Conservation (phyloP, 1,140 invertebrate species). For the Diploscapter pachys region DNA sequence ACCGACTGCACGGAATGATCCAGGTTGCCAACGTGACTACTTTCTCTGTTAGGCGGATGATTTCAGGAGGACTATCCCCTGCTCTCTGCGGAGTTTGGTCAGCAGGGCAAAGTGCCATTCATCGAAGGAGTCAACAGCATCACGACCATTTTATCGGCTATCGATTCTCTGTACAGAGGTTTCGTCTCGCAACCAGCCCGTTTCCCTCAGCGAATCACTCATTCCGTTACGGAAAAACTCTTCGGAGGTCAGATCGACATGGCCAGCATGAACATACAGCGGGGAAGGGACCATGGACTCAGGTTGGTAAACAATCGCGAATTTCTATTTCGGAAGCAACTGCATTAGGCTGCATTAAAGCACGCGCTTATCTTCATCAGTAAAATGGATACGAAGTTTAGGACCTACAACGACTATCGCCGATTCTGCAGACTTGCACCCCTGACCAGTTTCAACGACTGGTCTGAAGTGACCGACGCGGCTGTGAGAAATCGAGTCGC, state of each 20-base stretch:
- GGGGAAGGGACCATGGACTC: no score
- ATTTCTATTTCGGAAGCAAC: not conserved
- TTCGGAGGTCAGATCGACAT: slow-evolving; percentile 62
- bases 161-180: slow-evolving; percentile 35
- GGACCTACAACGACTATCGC: slow-evolving; percentile 76
- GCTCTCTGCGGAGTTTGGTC: slow-evolving; percentile 27
- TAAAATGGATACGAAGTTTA: slow-evolving; percentile 61
- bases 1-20: slow-evolving; percentile 42
- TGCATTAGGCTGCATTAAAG: slow-evolving; percentile 68
- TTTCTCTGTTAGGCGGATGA: not conserved
- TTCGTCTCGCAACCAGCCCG: slow-evolving; percentile 31
- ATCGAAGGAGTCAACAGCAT: slow-evolving; percentile 30
- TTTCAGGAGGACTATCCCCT: slow-evolving; percentile 32
- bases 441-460: slow-evolving; percentile 1
- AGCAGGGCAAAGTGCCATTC: slow-evolving; percentile 27
- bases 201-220: slow-evolving; percentile 37
- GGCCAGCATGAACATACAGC: slow-evolving; percentile 66
- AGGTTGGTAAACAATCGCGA: not conserved
- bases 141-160: slow-evolving; percentile 9
- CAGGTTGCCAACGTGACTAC: slow-evolving; percentile 13
- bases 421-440: slow-evolving; percentile 73
- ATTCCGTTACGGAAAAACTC: slow-evolving; percentile 37
- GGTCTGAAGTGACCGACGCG: slow-evolving; percentile 32
- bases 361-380: slow-evolving; percentile 67
- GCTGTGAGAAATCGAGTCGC: slow-evolving; percentile 22